Percentiles rank a stretch among this genome's conserved stretches.
Evolutionary conservation across 2,113 vertebrate species (phyloP).

Genomic region (Phyllostomus hastatus): DNA sequence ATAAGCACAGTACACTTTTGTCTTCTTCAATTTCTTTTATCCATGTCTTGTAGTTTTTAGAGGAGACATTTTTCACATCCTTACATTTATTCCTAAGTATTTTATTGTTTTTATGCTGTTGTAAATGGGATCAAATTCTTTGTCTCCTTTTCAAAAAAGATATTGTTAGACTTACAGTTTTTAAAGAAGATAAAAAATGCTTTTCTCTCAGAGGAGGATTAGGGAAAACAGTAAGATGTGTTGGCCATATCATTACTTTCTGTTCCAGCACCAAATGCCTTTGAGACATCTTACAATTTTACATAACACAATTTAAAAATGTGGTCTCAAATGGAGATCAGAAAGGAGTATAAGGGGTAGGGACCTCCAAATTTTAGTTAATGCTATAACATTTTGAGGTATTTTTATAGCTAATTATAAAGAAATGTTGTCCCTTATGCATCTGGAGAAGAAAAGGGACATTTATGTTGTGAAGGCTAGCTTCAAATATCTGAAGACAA

Average conservation of each 20-base stretch:
- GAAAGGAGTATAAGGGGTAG: accelerated
- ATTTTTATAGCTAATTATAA: background rate
- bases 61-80: background rate
- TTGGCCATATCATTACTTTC: background rate
- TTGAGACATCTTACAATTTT: background rate
- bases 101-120: background rate
- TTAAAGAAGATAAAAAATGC: background rate
- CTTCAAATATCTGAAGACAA: background rate
- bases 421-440: background rate
- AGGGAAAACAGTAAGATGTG: background rate
- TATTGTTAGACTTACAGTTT: background rate
- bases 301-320: background rate
- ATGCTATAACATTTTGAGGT: background rate
- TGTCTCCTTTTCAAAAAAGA: background rate
- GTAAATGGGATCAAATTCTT: background rate
- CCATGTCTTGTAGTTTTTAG: background rate
- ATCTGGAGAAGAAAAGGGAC: background rate
- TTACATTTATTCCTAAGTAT: background rate
- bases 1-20: background rate
- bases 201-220: background rate
- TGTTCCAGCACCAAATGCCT: background rate
- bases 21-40: background rate
- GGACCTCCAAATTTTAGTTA: background rate
- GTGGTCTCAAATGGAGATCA: background rate
- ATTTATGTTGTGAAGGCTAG: background rate